Percentiles rank a stretch among this genome's conserved stretches.
These are phyloP conservation scores for Caenorhabditis sulstoni DNA, from an alignment of 2,888 invertebrate genomes.

Conservation along the genomic window DNA sequence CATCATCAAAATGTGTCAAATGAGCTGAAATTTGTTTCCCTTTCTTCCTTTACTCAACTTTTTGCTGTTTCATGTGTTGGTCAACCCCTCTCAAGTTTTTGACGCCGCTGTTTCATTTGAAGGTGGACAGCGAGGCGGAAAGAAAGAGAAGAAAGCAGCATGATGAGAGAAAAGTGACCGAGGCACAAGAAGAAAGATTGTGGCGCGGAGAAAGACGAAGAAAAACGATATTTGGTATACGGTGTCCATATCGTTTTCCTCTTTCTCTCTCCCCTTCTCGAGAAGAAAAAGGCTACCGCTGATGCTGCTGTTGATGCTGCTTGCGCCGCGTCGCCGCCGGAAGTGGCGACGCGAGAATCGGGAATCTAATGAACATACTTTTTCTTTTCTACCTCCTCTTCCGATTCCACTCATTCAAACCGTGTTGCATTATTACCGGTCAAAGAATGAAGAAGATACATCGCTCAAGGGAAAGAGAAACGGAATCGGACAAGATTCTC, in stretches of 20 bases:
- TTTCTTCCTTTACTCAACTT: slow-evolving; percentile 1
- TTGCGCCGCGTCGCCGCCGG: slow-evolving; percentile 38
- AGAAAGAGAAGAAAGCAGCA: slow-evolving; percentile 11
- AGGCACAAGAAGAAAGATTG: slow-evolving; percentile 21
- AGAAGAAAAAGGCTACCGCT: slow-evolving; percentile 20
- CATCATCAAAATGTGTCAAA: slow-evolving; percentile 14
- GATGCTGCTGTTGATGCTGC: slow-evolving; percentile 26
- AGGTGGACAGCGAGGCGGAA: slow-evolving; percentile 28
- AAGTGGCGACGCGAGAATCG: slow-evolving; percentile 39
- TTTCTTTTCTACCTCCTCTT: slow-evolving; percentile 4
- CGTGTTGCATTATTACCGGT: slow-evolving; percentile 47
- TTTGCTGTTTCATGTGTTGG: background rate
- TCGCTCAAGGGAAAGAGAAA: background rate
- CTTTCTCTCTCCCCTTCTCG: no score
- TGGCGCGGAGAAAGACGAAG: slow-evolving; percentile 2
- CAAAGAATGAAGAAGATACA: slow-evolving; percentile 52
- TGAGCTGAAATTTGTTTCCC: background rate
- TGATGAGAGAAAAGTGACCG: slow-evolving; percentile 33
- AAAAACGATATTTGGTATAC: slow-evolving; percentile 54
- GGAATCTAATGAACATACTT: slow-evolving; percentile 47
- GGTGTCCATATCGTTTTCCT: slow-evolving; percentile 50
- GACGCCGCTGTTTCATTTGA: slow-evolving; percentile 25
- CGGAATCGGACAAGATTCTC: background rate
- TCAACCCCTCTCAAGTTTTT: slow-evolving; percentile 24
- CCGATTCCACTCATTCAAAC: slow-evolving; percentile 1